Base-by-base conservation (phyloP, 2,113 vertebrate species). In the Gyps fulvus region DNA sequence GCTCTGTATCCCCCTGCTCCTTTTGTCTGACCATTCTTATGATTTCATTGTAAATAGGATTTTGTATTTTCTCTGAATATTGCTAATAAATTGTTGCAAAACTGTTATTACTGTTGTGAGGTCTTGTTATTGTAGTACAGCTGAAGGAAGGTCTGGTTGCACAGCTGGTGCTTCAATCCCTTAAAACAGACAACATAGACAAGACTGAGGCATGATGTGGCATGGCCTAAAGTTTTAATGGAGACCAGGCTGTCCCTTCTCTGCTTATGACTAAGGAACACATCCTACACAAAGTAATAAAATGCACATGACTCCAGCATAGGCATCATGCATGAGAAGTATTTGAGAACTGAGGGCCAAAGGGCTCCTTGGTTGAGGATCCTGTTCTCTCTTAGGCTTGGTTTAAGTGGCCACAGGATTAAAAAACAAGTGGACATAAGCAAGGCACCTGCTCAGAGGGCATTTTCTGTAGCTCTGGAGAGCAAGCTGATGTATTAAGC, bases 11-110 rank as follows among this genome's bases (percentile, higher is more conserved):
- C 43, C 50, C 31, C 16, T 47, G 62, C 19, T 16, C 50, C 65
- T 63, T 38, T 26, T 38, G 59, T 66, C 52, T 1, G 0, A 20
- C 57, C 3, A 0, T 63, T 78, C 86, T 62, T 57, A 7, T 13
- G 38, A 27, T 57, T 87, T 73, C 49, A 15, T 19, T 97, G 95
- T 96, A 97, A 97, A 97, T 95, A 97, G 29, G 78, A 77, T 97
- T 97, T 97, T 97, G 96, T 97, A 97, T 97, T 95, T 97, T 97
- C 96, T 96, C 87, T 78, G 71, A 80, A 87, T 85, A 54, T 95
- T 96, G 96, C 93, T 97, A 97, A 97, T 96, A 96, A 97, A 97
- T 42, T 16, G 83, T 90, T 91, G 95, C 93, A 76, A 96, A 95
- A 95, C 67, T 69, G 61, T 50, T 59, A 3, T 19, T 32, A 31